Evolutionary conservation across 2,888 invertebrate genomes (phyloP), one percentile per base, ranked within the genome.

Genomic region (Cheilosia vernalis): DNA sequence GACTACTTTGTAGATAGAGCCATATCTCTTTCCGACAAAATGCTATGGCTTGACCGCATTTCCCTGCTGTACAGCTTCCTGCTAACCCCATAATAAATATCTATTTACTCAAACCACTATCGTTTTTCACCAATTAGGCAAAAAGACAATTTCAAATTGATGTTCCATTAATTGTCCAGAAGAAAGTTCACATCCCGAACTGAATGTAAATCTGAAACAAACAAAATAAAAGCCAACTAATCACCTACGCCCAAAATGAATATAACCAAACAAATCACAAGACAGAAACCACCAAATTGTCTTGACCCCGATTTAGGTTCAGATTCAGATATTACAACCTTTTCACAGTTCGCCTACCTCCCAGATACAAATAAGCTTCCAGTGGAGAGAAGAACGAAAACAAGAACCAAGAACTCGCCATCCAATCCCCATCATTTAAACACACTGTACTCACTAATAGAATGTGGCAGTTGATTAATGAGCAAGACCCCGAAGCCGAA

Each of bases 251-350:
- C 58, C 67, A 40, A 58, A 58, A 58, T 66, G 58, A 27, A 60
- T 58, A 49, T 42, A n/a, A 19, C 13, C 69, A 78, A 61, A 70
- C 63, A 78, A 78, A 69, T 55, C 47, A 47, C 61, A 27, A n/a
- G 27, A 61, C 44, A 64, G 37, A 73, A 79, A 69, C 63, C 64
- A 74, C 84, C 64, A 70, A 84, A 84, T 79, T 84, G 49, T 30
- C 60, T 70, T 74, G 74, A 64, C 80, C 80, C 53, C 56, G 21
- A 72, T 82, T 7, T 4, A 17, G 24, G 42, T 67, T 67, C 37
- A 49, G 33, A 69, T 69, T 67, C 27, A 42, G 42, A 69, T 69
- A 67, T 51, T 56, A 67, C 30, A 30, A 67, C 60, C n/a, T 78
- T 76, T 76, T 66, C 33, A 63, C 30, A 67, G 47, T 63, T 37